Evolutionary conservation across 53 echinoderm and acorn worm genomes (phyloP).

Genomic region (Mesocentrotus franciscanus): DNA sequence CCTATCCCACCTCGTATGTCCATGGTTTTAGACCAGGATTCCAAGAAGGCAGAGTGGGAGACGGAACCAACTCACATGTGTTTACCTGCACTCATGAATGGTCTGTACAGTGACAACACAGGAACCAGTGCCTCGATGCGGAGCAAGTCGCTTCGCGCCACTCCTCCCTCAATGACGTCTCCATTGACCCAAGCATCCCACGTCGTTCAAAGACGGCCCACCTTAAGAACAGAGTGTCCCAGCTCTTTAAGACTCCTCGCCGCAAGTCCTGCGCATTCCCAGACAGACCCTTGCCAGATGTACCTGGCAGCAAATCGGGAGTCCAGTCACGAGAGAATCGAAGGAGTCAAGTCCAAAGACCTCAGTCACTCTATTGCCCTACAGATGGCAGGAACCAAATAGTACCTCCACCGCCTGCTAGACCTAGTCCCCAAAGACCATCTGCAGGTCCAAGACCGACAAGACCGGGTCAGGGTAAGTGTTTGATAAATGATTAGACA

Average conservation of each 20-base stretch:
- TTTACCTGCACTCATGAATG: conserved; percentile 60
- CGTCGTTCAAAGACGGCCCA: conserved; percentile 62
- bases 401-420: conserved; percentile 58
- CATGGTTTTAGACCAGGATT: conserved; percentile 22
- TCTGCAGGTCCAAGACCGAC: background rate
- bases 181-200: conserved; percentile 35
- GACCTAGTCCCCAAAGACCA: conserved; percentile 56
- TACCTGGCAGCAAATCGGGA: conserved; percentile 34
- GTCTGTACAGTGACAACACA: background rate
- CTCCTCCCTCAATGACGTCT: conserved; percentile 55
- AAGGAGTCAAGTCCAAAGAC: conserved; percentile 49
- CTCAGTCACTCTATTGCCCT: conserved; percentile 60
- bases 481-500: background rate
- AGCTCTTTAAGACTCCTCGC: conserved; percentile 62
- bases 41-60: conserved; percentile 58
- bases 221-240: conserved; percentile 58
- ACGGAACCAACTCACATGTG: conserved; percentile 64
- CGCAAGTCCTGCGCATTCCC: conserved; percentile 63
- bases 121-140: conserved; percentile 49
- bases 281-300: conserved; percentile 58
- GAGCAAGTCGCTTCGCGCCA: conserved; percentile 64
- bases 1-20: conserved; percentile 64
- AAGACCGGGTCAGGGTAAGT: conserved; percentile 53
- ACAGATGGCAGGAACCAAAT: conserved; percentile 36
- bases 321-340: conserved; percentile 43